Evolutionary conservation across 2,113 vertebrate genomes (phyloP), one percentile per base, ranked within the genome.

Genomic region (Hemiprocne comata): DNA sequence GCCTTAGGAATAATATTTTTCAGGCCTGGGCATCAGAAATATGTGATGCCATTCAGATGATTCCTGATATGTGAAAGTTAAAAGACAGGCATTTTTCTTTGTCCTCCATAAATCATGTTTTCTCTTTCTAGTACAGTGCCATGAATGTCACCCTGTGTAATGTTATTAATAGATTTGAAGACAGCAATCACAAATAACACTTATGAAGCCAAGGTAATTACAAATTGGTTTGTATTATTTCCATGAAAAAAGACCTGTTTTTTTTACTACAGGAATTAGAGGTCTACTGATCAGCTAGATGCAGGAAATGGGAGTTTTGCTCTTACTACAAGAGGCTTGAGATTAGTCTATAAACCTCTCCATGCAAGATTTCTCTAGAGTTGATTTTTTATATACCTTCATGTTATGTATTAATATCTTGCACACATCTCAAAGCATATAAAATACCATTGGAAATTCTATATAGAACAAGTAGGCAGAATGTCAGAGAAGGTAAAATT

Each of bases 1-100:
- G 80, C 71, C 83, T 97, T 97, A 96, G 94, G 93, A 98, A 98
- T 87, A 97, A 95, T 57, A 94, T 83, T 96, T 95, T 95, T 93
- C 60, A 90, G 75, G 70, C 17, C 28, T 96, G 98, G 95, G 97
- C 96, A 95, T 94, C 38, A 91, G 79, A 90, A 93, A 85, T 74
- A 54, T 91, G 42, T 57, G 69, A 80, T 96, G 64, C 64, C 71
- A 95, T 97, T 96, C 96, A 98, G 95, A 95, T 90, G 20, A 95
- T 96, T 96, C 71, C 55, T 91, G 7, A 33, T 67, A 72, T 26
- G 11, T 66, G 14, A 77, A 78, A 64, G 12, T 38, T 28, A n/a
- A n/a, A 78, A 71, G 29, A 58, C 4, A 53, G 21, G 2, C 1
- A 75, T 69, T 93, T 66, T 66, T 75, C 25, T 19, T 69, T 24